Base-by-base conservation (phyloP, 2,113 vertebrate species). In the Myotis yumanensis region DNA sequence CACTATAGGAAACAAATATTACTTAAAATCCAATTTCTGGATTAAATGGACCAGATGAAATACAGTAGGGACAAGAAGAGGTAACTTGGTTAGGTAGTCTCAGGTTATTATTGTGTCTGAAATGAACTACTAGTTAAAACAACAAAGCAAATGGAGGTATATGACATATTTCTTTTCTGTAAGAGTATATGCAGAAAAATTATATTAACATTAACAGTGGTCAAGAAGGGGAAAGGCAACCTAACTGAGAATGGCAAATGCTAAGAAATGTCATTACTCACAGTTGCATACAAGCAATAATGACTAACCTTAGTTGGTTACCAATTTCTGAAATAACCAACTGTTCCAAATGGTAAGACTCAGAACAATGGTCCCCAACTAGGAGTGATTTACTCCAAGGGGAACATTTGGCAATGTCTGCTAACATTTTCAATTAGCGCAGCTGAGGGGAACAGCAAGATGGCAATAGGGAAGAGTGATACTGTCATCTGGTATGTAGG, bases 21-120 rank as follows among this genome's bases (percentile, higher is more conserved):
- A 87, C 15, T 83, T 83, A 92, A 92, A 76, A 92, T 81, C 62
- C 82, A 62, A 57, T 84, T 88, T 91, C 11, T 95, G 80, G 12
- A 52, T 72, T 64, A 40, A 22, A 76, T 57, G 25, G 20, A 51
- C 4, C 10, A 59, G 75, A 81, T 22, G 11, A 37, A 82, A 35
- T 46, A 83, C 2, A 62, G 46, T 10, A 91, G 9, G 64, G 43
- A 57, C 43, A 84, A 52, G 40, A 89, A 88, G 37, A 91, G 30
- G 25, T 69, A 84, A 59, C 12, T 18, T 86, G 30, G 51, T 85
- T 64, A 94, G 28, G 23, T 16, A 86, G 17, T 54, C 9, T 91
- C 40, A 71, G n/a, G 52, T 90, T 88, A 80, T 8, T 59, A 14
- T 46, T 30, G 25, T 46, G 14, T 73, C 77, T 85, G 17, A 82